Conservation (phyloP, 2,888 invertebrate genomes). For the Panopea generosa region DNA sequence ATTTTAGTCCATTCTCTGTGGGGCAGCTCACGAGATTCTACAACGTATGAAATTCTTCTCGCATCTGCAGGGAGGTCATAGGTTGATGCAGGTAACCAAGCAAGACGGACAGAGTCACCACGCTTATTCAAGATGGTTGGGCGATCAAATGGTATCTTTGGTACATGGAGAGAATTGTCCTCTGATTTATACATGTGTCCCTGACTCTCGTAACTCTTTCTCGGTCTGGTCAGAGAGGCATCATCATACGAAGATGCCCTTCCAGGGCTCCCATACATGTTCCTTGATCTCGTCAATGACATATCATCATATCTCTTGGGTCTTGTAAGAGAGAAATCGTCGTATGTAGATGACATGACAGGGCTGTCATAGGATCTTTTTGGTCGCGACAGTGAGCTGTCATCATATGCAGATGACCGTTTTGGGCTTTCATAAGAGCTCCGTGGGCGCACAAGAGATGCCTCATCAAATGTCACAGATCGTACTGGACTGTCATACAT, state of each 20-base stretch:
- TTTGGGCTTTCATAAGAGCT: slow-evolving; percentile 37
- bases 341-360: slow-evolving; percentile 18
- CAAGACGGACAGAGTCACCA: slow-evolving; percentile 72
- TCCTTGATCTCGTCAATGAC: neutral
- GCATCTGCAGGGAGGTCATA: slow-evolving; percentile 73
- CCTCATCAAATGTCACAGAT: slow-evolving; percentile 1
- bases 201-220: slow-evolving; percentile 33
- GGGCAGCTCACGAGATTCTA: slow-evolving; percentile 90
- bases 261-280: slow-evolving; percentile 25
- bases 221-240: slow-evolving; percentile 19
- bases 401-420: slow-evolving; percentile 32
- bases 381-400: slow-evolving; percentile 20
- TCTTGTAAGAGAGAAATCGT: slow-evolving; percentile 26
- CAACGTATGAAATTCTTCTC: slow-evolving; percentile 73
- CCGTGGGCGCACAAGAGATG: neutral
- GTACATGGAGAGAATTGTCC: slow-evolving; percentile 32
- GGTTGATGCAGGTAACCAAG: slow-evolving; percentile 78
- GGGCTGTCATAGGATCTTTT: slow-evolving; percentile 39
- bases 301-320: slow-evolving; percentile 16
- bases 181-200: neutral
- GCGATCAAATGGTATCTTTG: slow-evolving; percentile 74
- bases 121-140: slow-evolving; percentile 72
- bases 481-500: slow-evolving; percentile 17
- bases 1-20: slow-evolving; percentile 93
- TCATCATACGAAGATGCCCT: slow-evolving; percentile 35